Evolutionary conservation across 2,113 vertebrate genomes (phyloP).

Genomic region (Microcebus murinus): DNA sequence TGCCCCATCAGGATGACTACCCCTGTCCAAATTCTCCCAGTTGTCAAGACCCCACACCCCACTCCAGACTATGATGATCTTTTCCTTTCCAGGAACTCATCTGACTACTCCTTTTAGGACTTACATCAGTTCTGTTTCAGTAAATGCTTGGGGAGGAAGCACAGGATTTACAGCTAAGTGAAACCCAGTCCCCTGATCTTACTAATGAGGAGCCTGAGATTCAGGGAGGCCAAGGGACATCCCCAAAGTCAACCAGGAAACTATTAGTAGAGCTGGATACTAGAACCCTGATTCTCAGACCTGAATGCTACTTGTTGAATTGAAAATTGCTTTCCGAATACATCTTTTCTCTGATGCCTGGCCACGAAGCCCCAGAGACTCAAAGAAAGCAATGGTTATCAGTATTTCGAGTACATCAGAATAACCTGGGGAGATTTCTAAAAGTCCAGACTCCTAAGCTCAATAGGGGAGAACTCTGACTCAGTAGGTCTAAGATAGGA

Average conservation of each 20-base stretch:
- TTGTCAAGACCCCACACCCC: not conserved
- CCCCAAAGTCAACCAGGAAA: not conserved
- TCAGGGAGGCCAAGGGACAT: not conserved
- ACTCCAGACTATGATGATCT: not conserved
- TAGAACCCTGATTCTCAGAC: not conserved
- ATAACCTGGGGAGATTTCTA: not conserved
- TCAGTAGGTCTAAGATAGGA: not conserved
- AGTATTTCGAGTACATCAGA: not conserved
- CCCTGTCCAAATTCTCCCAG: not conserved
- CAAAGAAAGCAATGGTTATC: not conserved
- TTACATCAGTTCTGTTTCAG: not conserved
- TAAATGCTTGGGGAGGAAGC: not conserved
- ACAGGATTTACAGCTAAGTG: not conserved
- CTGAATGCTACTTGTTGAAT: not conserved
- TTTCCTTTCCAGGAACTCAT: not conserved
- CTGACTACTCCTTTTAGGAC: not conserved
- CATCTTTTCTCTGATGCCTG: not conserved
- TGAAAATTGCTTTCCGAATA: not conserved
- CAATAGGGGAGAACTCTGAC: not conserved
- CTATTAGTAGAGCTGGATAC: not conserved
- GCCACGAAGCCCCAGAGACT: not conserved
- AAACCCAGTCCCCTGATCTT: not conserved
- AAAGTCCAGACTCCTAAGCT: not conserved
- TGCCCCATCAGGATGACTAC: no score
- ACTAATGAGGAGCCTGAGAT: not conserved